Base-by-base conservation (phyloP, 2,888 invertebrate species). In the Cerceris ruficornis region DNA sequence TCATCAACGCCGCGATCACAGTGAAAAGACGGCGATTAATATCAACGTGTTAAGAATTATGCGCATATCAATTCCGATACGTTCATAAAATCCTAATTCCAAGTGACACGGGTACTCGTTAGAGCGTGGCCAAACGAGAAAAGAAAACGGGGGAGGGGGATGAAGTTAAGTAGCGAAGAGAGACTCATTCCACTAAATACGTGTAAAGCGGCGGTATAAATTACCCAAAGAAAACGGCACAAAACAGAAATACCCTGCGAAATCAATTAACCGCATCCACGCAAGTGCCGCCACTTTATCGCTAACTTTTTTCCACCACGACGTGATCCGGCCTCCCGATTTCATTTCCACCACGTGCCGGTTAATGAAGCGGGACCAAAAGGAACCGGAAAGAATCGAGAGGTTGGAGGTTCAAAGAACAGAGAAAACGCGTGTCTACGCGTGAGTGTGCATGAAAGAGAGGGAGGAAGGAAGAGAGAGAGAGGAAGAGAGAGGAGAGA, bases 291-390 rank as follows among this genome's bases (percentile, higher is more conserved):
- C 54, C 72, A 14, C 71, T 70, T 59, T 70, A 61, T 77, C 55
- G 70, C n/a, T 52, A 41, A 57, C n/a, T 7, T 67, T 64, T 74
- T 64, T 75, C 74, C 39, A 14, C 42, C 60, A 9, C 54, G 43
- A 60, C 50, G 52, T 61, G 46, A 69, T n/a, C 41, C 65, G 62
- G 42, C 67, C 58, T 41, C 70, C 72, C 74, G 77, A 79, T 79
- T 73, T 72, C 69, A 69, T 75, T 82, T 73, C 61, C 72, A 75
- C 52, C 80, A 69, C 80, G 84, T 75, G 80, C 74, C 59, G 82
- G 72, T 84, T 83, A 84, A 84, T 80, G 84, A 84, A 80, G 84
- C 80, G 80, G 70, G 50, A 65, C 84, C 72, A 69, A 80, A 76
- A 80, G 69, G 70, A 82, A 74, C 77, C 84, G 77, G 82, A 82